Evolutionary conservation across 2,113 vertebrate genomes (phyloP).

Genomic region (Etheostoma spectabile): DNA sequence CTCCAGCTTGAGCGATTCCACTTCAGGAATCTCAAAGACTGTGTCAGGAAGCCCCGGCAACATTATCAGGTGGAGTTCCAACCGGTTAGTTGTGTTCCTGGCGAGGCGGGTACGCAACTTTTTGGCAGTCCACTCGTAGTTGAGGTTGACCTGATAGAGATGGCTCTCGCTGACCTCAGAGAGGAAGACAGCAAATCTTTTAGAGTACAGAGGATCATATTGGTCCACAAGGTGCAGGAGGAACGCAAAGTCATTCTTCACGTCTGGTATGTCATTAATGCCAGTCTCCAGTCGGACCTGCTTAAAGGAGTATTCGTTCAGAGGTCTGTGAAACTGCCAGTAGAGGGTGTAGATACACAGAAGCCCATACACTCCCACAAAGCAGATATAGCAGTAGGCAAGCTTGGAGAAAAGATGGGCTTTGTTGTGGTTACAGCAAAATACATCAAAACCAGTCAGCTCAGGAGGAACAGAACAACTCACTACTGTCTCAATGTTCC

Average conservation of each 20-base stretch:
- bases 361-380: constrained; percentile 88
- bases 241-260: constrained; percentile 94
- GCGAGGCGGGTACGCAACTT: constrained; percentile 87
- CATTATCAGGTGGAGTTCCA: constrained; percentile 89
- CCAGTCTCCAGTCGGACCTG: constrained; percentile 89
- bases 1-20: constrained; percentile 90
- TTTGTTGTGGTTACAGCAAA: constrained; percentile 92
- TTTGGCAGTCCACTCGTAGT: constrained; percentile 89
- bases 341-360: constrained; percentile 91
- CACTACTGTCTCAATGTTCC: constrained; percentile 88
- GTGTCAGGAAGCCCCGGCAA: constrained; percentile 89
- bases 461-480: constrained; percentile 87
- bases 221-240: constrained; percentile 92
- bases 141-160: constrained; percentile 90
- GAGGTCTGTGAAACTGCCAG: constrained; percentile 91
- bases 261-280: constrained; percentile 91
- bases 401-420: constrained; percentile 92
- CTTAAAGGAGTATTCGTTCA: constrained; percentile 91
- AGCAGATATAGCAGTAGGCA: constrained; percentile 90
- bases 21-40: constrained; percentile 87
- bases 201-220: constrained; percentile 91
- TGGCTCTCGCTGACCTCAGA: constrained; percentile 92
- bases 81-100: constrained; percentile 79
- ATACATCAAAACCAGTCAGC: constrained; percentile 89
- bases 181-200: constrained; percentile 91